Conservation (phyloP, 2,888 invertebrate species). For the Rhogogaster chlorosoma region DNA sequence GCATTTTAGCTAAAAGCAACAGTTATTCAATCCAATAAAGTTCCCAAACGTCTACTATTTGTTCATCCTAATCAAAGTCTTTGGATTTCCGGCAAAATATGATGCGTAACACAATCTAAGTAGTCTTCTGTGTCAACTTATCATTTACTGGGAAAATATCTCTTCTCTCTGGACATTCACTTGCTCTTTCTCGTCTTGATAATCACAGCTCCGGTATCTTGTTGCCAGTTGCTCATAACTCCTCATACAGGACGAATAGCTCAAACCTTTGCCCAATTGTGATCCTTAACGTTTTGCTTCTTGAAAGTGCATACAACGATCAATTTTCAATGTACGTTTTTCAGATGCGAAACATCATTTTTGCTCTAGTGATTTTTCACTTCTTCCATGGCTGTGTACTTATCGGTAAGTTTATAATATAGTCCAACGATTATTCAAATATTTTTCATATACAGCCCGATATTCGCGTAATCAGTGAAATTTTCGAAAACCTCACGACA, state of each 20-base stretch:
- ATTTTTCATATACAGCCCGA: background rate
- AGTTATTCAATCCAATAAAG: background rate
- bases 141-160: slow-evolving; percentile 17
- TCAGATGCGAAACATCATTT: slow-evolving; percentile 46
- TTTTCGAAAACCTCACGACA: background rate
- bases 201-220: background rate
- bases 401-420: slow-evolving; percentile 17
- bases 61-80: background rate
- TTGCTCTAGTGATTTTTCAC: slow-evolving; percentile 41
- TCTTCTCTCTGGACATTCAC: background rate
- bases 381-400: slow-evolving; percentile 34
- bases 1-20: background rate
- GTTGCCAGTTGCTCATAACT: slow-evolving; percentile 9
- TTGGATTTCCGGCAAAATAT: background rate
- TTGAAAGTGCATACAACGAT: background rate
- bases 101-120: background rate
- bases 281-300: background rate
- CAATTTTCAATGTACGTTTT: slow-evolving; percentile 9
- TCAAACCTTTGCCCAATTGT: background rate
- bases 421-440: background rate
- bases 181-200: slow-evolving; percentile 12
- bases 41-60: background rate
- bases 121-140: background rate
- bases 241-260: slow-evolving; percentile 19
- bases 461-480: background rate